phyloP scores from a whole-genome alignment of 2,888 invertebrate genomes.

The Schrankia costaestrigalis region DNA sequence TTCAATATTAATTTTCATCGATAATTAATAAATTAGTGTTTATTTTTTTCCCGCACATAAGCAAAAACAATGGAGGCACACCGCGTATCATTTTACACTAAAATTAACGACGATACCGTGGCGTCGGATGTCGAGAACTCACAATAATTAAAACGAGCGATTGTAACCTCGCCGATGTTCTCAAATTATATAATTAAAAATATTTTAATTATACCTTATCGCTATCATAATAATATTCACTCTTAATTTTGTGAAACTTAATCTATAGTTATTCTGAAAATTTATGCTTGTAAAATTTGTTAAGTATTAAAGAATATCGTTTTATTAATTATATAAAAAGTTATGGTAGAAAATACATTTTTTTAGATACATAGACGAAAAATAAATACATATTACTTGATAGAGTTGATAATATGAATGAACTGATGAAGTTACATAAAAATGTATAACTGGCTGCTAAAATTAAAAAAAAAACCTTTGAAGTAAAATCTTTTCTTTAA shows the following conservation, averaged over 20 bases:
- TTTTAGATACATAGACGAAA: no score
- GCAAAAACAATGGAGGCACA: slow-evolving; percentile 36
- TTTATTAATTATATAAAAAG: not conserved
- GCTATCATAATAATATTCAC: slow-evolving; percentile 34
- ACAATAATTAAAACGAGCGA: slow-evolving; percentile 62
- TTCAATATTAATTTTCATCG: not conserved
- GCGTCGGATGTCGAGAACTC: slow-evolving; percentile 55
- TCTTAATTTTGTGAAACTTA: slow-evolving; percentile 34
- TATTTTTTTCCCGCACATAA: slow-evolving; percentile 26
- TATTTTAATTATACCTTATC: slow-evolving; percentile 54
- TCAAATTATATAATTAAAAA: slow-evolving; percentile 65
- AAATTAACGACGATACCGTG: slow-evolving; percentile 55
- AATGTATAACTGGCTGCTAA: no score
- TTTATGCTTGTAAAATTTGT: not conserved
- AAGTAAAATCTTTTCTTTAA: no score
- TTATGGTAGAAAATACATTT: not conserved
- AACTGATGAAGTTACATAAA: no score
- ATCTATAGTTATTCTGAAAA: slow-evolving; percentile 22
- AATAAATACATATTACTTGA: no score
- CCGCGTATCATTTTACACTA: slow-evolving; percentile 49
- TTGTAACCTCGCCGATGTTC: slow-evolving; percentile 57
- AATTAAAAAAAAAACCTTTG: no score
- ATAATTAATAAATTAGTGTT: slow-evolving; percentile 17
- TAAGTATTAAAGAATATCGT: not conserved
- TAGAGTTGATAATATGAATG: no score